Evolutionary conservation across 2,113 vertebrate genomes (phyloP).

Genomic region (Anguilla rostrata): DNA sequence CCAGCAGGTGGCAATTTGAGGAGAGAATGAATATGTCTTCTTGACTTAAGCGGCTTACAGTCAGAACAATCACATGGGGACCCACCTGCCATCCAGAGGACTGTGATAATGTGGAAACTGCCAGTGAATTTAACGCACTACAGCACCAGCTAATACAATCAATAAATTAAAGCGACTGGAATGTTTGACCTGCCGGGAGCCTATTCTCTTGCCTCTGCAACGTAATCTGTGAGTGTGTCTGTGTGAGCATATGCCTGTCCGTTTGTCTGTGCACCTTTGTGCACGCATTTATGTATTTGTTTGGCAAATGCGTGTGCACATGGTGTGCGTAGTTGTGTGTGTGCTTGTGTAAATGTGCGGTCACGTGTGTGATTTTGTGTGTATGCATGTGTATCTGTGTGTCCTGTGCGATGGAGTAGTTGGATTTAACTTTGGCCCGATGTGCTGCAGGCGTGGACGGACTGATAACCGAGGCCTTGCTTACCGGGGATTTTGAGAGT

Average conservation of each 20-base stretch:
- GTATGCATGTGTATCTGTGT: neutral
- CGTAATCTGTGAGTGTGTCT: neutral
- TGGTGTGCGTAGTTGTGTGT: no score
- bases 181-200: neutral
- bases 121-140: neutral
- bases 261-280: neutral
- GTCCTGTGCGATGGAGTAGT: neutral
- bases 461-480: slow-evolving; percentile 89
- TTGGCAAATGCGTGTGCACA: no score
- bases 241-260: neutral
- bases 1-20: no score
- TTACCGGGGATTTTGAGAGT: slow-evolving; percentile 87
- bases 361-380: no score
- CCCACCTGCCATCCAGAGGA: neutral
- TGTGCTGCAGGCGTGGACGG: slow-evolving; percentile 83
- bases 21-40: neutral
- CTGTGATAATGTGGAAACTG: neutral
- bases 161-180: neutral
- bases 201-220: neutral
- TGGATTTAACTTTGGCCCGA: slow-evolving; percentile 23
- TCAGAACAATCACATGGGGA: neutral
- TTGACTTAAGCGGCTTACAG: neutral
- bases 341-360: no score
- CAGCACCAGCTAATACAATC: neutral
- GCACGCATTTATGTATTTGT: neutral